These are phyloP conservation scores for Pseudopleuronectes americanus DNA, from an alignment of 2,797 vertebrate genomes.

Conservation along the genomic window DNA sequence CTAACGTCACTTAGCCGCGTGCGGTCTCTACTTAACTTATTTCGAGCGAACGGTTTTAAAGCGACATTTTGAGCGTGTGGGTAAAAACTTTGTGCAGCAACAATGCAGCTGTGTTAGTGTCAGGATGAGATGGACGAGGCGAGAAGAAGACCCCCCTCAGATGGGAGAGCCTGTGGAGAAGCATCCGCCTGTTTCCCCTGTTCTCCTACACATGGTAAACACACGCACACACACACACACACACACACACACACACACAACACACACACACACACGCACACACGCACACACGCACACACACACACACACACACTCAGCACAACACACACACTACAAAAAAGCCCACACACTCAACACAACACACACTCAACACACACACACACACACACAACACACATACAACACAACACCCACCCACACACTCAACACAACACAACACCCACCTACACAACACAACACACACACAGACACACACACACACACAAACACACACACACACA, in stretches of 20 bases:
- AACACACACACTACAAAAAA: too few species aligned
- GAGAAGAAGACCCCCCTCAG: conserved; percentile 8
- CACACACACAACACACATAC: too few species aligned
- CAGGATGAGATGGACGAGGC: conserved; percentile 53
- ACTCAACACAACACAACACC: too few species aligned
- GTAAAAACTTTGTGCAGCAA: neutral
- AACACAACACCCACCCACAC: too few species aligned
- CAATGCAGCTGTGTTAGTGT: neutral
- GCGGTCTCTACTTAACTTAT: too few species aligned
- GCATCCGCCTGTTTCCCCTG: neutral
- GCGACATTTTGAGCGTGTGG: too few species aligned
- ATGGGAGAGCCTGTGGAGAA: conserved; percentile 8
- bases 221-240: neutral
- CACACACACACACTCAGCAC: too few species aligned
- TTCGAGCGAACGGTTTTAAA: too few species aligned
- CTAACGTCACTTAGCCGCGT: too few species aligned
- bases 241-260: too few species aligned
- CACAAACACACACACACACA: neutral
- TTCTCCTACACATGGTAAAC: conserved; percentile 44
- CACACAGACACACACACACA: too few species aligned
- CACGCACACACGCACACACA: neutral
- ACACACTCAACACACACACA: neutral
- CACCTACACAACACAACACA: neutral
- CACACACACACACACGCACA: neutral
- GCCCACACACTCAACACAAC: too few species aligned